Evolutionary conservation across 2,888 invertebrate species (phyloP), one percentile per base, ranked within the genome.

Genomic region (Himalopsyche anomala): DNA sequence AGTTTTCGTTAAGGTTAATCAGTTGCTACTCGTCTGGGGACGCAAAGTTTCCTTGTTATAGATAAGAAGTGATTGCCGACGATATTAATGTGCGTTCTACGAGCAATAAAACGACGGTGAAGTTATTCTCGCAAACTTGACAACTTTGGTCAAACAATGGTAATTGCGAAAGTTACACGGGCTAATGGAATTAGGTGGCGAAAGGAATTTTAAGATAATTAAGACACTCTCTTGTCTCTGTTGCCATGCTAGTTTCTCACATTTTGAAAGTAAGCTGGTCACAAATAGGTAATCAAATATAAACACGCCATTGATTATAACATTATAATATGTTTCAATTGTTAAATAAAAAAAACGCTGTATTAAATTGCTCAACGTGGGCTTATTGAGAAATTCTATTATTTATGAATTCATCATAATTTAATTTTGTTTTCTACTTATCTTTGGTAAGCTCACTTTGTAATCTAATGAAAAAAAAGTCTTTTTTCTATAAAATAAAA

Each of bases 221-320:
- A 84, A 54, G 56, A 84, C 74, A 62, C 28, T 36, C 38, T 74
- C 74, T 15, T 69, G 69, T 36, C 69, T 89, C 89, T 90, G 89
- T 89, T 90, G 90, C 90, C 90, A 90, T 89, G 90, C 89, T 90
- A 51, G 12, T 51, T 51, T 15, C 51, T 2, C 51, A 51, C 51
- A 51, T 5, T 51, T 51, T 8, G 51, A 51, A 12, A 51, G 8
- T 15, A 51, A 51, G 9, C 45, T 45, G 8, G 45, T 11, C 45
- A 45, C 9, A 45, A 45, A 51, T 4, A 51, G 51, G 51, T 51
- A 15, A 15, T 8, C 51, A 15, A 12, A 51, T 15, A 51, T 15
- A 51, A 51, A 4, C 51, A 15, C 51, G 4, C 11, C 11, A 45
- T 45, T 45, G 45, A 8, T 45, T 9, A 9, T 9, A 45, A 15